Conservation (phyloP, 2,888 invertebrate species). For the Apodemia zela region DNA sequence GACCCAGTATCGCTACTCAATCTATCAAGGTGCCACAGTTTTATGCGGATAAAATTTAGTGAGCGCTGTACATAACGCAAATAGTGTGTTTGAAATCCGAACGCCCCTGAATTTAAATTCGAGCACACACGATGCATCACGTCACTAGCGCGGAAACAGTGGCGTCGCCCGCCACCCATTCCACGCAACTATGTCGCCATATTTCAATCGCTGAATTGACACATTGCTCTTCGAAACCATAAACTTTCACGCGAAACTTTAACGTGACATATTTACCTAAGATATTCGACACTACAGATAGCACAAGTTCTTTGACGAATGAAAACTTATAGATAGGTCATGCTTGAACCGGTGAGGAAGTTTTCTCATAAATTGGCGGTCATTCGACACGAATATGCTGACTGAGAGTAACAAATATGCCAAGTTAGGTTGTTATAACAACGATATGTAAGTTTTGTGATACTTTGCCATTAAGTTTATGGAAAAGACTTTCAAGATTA, state of each 20-base stretch:
- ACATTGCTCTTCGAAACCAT: slow-evolving; percentile 63
- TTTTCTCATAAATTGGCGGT: slow-evolving; percentile 81
- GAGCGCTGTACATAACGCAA: slow-evolving; percentile 35
- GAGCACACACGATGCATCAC: slow-evolving; percentile 53
- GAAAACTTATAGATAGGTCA: slow-evolving; percentile 78
- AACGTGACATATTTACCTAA: slow-evolving; percentile 76
- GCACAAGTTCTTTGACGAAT: slow-evolving; percentile 71
- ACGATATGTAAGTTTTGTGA: slow-evolving; percentile 79
- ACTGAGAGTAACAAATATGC: slow-evolving; percentile 80
- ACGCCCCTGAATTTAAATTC: slow-evolving; percentile 45
- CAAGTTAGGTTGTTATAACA: slow-evolving; percentile 79
- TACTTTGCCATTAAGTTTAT: slow-evolving; percentile 78
- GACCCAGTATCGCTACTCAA: slow-evolving; percentile 29
- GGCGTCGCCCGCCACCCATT: slow-evolving; percentile 66
- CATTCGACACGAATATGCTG: slow-evolving; percentile 80
- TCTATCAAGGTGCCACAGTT: slow-evolving; percentile 45
- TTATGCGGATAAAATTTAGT: slow-evolving; percentile 39
- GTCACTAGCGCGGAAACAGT: slow-evolving; percentile 79
- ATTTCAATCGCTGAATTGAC: slow-evolving; percentile 77
- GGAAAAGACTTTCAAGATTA: slow-evolving; percentile 76
- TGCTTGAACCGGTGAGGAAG: slow-evolving; percentile 70
- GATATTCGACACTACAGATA: slow-evolving; percentile 64
- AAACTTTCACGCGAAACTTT: slow-evolving; percentile 72
- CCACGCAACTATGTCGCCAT: slow-evolving; percentile 58
- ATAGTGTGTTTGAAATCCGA: slow-evolving; percentile 44